phyloP scores from a whole-genome alignment of 2,113 vertebrate species.

The Dasyurus viverrinus region DNA sequence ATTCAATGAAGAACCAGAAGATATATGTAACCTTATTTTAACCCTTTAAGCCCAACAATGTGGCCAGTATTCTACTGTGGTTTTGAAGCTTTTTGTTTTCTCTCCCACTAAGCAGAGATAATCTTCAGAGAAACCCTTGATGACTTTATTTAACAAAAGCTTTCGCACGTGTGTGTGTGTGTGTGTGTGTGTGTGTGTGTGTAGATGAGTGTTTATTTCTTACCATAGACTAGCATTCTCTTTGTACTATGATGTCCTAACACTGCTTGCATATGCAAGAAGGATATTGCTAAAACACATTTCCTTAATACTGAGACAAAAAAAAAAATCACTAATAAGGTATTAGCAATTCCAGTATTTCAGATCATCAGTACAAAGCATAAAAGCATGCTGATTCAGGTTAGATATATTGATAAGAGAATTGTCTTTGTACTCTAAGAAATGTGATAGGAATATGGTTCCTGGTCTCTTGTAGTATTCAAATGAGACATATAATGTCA shows the following conservation, averaged over 20 bases:
- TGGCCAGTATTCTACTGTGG: not conserved
- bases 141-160: not conserved
- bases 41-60: not conserved
- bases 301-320: not conserved
- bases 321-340: not conserved
- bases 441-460: not conserved
- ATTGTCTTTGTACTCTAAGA: not conserved
- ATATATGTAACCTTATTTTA: not conserved
- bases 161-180: not conserved
- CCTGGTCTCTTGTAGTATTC: not conserved
- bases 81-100: not conserved
- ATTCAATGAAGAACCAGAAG: conserved; percentile 29
- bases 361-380: not conserved
- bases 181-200: too few relatives aligned
- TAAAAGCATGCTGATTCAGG: not conserved
- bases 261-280: not conserved
- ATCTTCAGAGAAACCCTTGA: not conserved
- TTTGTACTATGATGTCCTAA: not conserved
- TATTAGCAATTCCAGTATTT: not conserved
- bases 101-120: not conserved
- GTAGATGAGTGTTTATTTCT: not conserved
- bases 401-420: not conserved
- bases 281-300: not conserved
- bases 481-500: not conserved
- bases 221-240: not conserved